phyloP scores from a whole-genome alignment of 2,113 vertebrate genomes.

The Zeus faber region DNA sequence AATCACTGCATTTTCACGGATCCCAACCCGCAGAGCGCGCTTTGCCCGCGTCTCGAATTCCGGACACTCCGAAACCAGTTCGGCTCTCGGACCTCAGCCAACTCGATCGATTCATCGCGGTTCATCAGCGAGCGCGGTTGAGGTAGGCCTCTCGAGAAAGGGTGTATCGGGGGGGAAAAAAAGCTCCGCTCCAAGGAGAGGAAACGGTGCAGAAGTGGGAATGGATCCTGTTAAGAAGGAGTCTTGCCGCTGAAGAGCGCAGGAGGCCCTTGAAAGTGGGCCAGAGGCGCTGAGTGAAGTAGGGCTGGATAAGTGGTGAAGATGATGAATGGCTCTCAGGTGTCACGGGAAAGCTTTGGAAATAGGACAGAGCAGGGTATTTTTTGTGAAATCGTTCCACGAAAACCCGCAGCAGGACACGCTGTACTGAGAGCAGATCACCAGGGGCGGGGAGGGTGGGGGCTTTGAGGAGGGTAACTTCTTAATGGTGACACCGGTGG shows the following conservation, averaged over 20 bases:
- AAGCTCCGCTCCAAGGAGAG: too few species aligned
- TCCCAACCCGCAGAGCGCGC: too few species aligned
- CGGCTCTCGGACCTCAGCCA: background rate
- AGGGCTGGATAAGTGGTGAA: slow-evolving; percentile 58
- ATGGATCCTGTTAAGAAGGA: too few species aligned
- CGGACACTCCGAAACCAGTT: too few species aligned
- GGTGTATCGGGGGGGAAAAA: too few species aligned
- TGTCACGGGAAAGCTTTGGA: slow-evolving; percentile 64
- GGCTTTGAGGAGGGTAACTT: slow-evolving; percentile 36
- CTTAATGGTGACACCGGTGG: slow-evolving; percentile 1
- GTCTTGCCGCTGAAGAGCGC: too few species aligned
- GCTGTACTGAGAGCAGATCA: too few species aligned
- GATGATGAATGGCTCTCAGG: slow-evolving; percentile 76
- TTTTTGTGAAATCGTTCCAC: slow-evolving; percentile 38
- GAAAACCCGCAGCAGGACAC: slow-evolving; percentile 30
- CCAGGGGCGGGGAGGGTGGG: slow-evolving; percentile 1
- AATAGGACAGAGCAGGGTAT: slow-evolving; percentile 62
- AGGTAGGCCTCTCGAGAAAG: too few species aligned
- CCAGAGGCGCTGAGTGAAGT: slow-evolving; percentile 61
- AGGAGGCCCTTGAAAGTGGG: slow-evolving; percentile 68
- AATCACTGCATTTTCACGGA: slow-evolving; percentile 32
- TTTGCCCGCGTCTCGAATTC: too few species aligned
- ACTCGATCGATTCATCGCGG: too few species aligned
- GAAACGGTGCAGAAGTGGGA: too few species aligned
- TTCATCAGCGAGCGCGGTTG: too few species aligned